Conservation (phyloP, 64 coral and sea anemone species). For the Acropora tenuis region DNA sequence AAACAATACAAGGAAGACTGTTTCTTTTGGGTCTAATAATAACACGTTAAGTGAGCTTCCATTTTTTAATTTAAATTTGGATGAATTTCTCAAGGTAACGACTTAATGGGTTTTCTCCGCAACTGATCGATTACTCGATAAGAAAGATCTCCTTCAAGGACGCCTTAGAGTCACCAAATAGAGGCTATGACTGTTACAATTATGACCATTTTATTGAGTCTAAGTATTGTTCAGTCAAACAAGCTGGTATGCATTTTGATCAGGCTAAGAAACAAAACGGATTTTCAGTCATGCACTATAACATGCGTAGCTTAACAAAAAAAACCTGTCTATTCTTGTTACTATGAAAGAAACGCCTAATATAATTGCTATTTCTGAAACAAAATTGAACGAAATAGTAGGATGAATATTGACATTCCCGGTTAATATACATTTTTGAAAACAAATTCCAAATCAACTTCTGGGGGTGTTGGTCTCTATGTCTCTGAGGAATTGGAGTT, state of each 20-base stretch:
- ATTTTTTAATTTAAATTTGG: constrained; percentile 5
- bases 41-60: not conserved
- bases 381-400: constrained; percentile 36
- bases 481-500: constrained; percentile 10
- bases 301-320: not conserved
- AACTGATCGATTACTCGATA: not conserved
- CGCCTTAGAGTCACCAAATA: constrained; percentile 17
- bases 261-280: not conserved
- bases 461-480: constrained; percentile 27
- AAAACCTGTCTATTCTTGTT: not conserved
- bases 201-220: constrained; percentile 5
- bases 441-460: constrained; percentile 14
- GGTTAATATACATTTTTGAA: constrained; percentile 15
- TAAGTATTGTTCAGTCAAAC: not conserved
- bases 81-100: constrained; percentile 13
- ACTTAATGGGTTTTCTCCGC: constrained; percentile 18
- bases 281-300: not conserved
- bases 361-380: constrained; percentile 51
- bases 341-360: not conserved
- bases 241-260: constrained; percentile 1
- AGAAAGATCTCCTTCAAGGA: constrained; percentile 17
- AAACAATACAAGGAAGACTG: not conserved
- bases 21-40: not conserved
- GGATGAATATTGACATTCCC: constrained; percentile 18
- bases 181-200: constrained; percentile 10